Base-by-base conservation (phyloP, 1,140 invertebrate genomes). In the Piezodorus guildinii region DNA sequence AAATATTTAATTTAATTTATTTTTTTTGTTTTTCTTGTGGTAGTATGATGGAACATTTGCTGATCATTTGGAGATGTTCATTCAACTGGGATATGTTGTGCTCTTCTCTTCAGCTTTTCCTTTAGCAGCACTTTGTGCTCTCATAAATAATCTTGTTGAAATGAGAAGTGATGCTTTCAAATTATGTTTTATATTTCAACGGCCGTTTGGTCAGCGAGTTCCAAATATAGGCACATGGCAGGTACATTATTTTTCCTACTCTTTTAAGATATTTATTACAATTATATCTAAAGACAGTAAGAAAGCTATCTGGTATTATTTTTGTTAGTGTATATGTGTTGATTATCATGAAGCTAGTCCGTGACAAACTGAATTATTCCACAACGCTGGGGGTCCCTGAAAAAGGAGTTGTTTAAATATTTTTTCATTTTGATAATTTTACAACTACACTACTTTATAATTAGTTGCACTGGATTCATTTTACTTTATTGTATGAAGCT, bases 151-250 rank as follows among this genome's bases (percentile, higher is more conserved):
- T 78, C 77, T 97, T 14, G 82, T 95, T 58, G 94, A 98, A 75
- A 89, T 98, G 52, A 82, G 94, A 10, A 88, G 90, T 21, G 95
- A 98, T 76, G 94, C 94, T 3, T 98, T 98, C 74, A 98, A 98
- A 77, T 76, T 98, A 51, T 96, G 91, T 67, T 90, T 94, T 73
- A 89, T 96, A 2, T 90, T 90, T 71, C 93, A 96, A 75, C 76
- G 96, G 67, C 96, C 96, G 0, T 94, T 96, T 72, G 90, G 90
- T 0, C 83, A 90, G 70, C 77, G 90, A 58, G 93, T 95, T n/a
- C 86, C 86, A 39, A 91, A 88, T 73, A 96, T 98, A 71, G 96
- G 95, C 46, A 94, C 91, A 60, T 98, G 95, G 96, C 92, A 97
- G 83, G 91, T 93, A 74, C 72, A 16, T 46, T 49, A 46, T 46